Conservation (phyloP, 2,113 vertebrate species). For the Motacilla tschutschensis region DNA sequence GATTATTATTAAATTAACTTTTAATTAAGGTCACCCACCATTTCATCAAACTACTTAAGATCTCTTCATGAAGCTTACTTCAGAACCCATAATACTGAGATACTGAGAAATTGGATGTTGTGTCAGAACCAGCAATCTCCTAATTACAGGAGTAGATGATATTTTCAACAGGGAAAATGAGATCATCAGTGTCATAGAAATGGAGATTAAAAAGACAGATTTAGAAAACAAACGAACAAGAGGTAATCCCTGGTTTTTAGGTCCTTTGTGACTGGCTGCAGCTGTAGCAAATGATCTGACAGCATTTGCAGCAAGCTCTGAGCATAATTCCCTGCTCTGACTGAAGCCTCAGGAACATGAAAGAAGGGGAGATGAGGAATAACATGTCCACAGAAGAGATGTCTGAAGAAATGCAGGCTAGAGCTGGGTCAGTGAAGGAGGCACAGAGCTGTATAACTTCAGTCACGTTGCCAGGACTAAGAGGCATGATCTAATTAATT, state of each 20-base stretch:
- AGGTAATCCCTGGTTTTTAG: slow-evolving; percentile 50
- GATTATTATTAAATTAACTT: slow-evolving; percentile 2
- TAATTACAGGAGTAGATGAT: slow-evolving; percentile 34
- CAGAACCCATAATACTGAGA: neutral
- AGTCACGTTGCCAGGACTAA: neutral
- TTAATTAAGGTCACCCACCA: neutral
- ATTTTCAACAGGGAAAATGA: slow-evolving; percentile 50
- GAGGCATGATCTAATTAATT: neutral
- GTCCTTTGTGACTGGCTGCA: slow-evolving; percentile 40
- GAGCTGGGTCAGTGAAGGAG: neutral
- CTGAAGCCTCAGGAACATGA: neutral
- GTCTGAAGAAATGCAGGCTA: neutral
- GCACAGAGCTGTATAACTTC: neutral
- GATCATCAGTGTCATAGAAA: slow-evolving; percentile 59
- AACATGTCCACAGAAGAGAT: neutral
- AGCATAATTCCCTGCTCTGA: slow-evolving; percentile 1
- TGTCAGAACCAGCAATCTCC: slow-evolving; percentile 33
- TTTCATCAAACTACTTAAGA: neutral
- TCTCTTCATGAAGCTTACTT: slow-evolving; percentile 13
- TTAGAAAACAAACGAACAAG: slow-evolving; percentile 51
- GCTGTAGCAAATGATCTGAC: slow-evolving; percentile 21
- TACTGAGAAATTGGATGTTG: slow-evolving; percentile 10
- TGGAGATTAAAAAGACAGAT: slow-evolving; percentile 38
- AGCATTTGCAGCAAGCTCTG: neutral
- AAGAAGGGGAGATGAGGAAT: neutral